Conservation (phyloP, 2,113 vertebrate species). For the Rhinolophus sinicus region DNA sequence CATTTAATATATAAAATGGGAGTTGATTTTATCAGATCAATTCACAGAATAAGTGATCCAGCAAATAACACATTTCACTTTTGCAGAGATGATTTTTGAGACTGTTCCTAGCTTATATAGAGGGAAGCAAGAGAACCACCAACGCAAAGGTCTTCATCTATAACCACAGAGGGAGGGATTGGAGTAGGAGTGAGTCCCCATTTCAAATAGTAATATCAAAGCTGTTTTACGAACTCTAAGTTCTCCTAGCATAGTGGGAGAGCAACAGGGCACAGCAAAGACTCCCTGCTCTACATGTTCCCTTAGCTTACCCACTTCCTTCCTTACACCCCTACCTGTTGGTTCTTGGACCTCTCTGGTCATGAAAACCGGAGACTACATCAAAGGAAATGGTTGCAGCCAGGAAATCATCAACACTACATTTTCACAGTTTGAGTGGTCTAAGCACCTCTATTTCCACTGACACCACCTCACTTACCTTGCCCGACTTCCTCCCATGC, state of each 20-base stretch:
- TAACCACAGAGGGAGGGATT: not conserved
- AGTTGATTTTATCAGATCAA: conserved; percentile 40
- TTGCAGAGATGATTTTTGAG: not conserved
- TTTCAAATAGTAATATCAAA: not conserved
- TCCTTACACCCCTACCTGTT: not conserved
- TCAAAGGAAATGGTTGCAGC: not conserved
- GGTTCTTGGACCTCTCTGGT: not conserved
- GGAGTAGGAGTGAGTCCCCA: not conserved
- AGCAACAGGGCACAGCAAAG: not conserved
- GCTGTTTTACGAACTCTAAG: not conserved
- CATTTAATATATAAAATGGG: not conserved
- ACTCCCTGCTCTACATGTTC: not conserved
- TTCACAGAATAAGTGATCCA: not conserved
- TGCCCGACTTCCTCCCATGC: not conserved
- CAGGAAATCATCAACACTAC: not conserved
- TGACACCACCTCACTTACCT: not conserved
- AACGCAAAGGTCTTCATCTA: not conserved
- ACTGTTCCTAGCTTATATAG: not conserved
- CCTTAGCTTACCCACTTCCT: not conserved
- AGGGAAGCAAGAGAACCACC: not conserved
- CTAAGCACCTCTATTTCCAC: not conserved
- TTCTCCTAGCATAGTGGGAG: not conserved
- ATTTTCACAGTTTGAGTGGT: not conserved
- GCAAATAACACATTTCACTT: not conserved
- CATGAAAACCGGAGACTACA: not conserved